Base-by-base conservation (phyloP, 2,113 vertebrate genomes). In the Jaculus jaculus region DNA sequence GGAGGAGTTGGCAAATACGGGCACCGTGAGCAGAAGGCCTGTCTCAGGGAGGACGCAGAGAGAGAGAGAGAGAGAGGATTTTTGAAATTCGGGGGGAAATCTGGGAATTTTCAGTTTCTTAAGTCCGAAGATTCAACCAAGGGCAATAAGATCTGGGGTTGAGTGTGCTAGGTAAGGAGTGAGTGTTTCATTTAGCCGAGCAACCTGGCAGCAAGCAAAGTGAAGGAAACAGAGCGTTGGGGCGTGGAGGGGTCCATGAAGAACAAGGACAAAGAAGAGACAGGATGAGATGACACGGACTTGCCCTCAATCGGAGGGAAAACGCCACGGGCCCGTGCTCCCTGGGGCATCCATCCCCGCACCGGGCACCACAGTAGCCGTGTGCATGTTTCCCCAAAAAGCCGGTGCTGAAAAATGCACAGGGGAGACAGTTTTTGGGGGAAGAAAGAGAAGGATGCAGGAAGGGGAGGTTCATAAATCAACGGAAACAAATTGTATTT, bases 71-170 rank as follows among this genome's bases (percentile, higher is more conserved):
- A 91, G 47, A 37, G 21, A 47, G 42, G 42, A 8, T 47, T 34
- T 72, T 74, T n/a, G 47, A 81, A 81, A 81, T 87, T 87, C 66
- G 61, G 24, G 26, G 80, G 83, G 60, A 42, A 65, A 37, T 20
- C 60, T 80, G n/a, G 28, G 65, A 78, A 82, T 74, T 58, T 54
- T 78, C 32, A 47, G 34, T 90, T 15, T n/a, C n/a, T 0, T 42
- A 39, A 81, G 37, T 47, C 42, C 88, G 71, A 91, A 39, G 28
- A n/a, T 78, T 74, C 65, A 90, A 74, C 32, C 87, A 83, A 86
- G 42, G 63, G 23, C 84, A 54, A 74, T 63, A 16, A 61, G 20
- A 81, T 26, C 72, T 1, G 4, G 47, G 8, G 23, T n/a, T 13
- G 12, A 69, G 30, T 42, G 8, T 32, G 84, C 73, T 24, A 78